Evolutionary conservation across 2,113 vertebrate species (phyloP).

Genomic region (Nycticryphes semicollaris): DNA sequence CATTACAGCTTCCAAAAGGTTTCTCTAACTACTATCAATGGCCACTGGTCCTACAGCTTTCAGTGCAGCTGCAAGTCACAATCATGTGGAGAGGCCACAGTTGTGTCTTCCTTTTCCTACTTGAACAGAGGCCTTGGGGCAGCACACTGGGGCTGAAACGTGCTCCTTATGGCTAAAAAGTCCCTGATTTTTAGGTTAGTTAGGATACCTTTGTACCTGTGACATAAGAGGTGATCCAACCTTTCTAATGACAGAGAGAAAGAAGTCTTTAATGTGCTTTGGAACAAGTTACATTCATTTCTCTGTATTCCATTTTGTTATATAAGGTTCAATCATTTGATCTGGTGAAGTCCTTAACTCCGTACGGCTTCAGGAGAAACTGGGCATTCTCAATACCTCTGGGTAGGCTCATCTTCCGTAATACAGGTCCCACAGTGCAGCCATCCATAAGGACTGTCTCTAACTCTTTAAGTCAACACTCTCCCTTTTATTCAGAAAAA

Average conservation of each 20-base stretch:
- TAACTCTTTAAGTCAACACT: neutral
- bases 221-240: neutral
- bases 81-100: neutral
- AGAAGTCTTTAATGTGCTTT: neutral
- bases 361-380: neutral
- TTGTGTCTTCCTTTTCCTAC: neutral
- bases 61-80: neutral
- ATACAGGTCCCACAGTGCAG: neutral
- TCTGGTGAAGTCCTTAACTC: neutral
- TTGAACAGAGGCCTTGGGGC: neutral
- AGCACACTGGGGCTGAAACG: neutral
- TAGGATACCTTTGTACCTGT: neutral
- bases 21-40: neutral
- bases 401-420: neutral
- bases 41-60: neutral
- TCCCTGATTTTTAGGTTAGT: neutral
- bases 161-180: neutral
- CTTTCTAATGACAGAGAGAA: neutral
- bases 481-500: neutral
- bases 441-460: neutral
- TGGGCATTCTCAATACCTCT: neutral
- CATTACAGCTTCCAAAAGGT: slow-evolving; percentile 19
- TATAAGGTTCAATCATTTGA: neutral
- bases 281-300: neutral
- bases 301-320: neutral